These are phyloP conservation scores for Corvus cornix DNA, from an alignment of 2,113 vertebrate species.

Conservation along the genomic window DNA sequence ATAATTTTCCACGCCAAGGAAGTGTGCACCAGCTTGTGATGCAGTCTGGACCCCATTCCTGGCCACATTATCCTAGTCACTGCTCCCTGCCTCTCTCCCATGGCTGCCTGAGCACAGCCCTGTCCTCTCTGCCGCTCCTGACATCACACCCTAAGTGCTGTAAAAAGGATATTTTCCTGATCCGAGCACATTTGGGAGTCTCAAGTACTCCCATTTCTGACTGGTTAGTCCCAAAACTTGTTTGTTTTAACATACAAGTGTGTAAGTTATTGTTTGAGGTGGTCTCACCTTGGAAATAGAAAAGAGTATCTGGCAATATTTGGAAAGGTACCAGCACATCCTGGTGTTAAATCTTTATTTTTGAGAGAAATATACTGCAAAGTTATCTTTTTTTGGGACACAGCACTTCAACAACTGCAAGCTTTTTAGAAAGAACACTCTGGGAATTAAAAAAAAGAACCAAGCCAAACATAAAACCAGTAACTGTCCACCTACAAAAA, in stretches of 20 bases:
- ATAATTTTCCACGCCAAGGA: neutral
- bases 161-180: neutral
- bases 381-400: neutral
- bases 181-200: accelerated
- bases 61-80: accelerated
- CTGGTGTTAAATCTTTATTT: neutral
- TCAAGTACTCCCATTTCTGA: neutral
- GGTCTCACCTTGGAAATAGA: neutral
- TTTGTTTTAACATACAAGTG: neutral
- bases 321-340: neutral
- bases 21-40: neutral
- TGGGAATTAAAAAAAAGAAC: neutral
- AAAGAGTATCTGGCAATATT: neutral
- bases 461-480: neutral
- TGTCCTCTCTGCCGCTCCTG: accelerated
- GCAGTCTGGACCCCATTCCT: accelerated
- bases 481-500: neutral
- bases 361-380: neutral
- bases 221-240: neutral
- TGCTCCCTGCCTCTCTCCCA: neutral
- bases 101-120: neutral
- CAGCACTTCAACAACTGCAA: neutral
- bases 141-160: neutral
- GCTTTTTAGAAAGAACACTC: neutral
- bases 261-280: neutral